Evolutionary conservation across 2,797 vertebrate genomes (phyloP).

Genomic region (Anolis apletophallus): DNA sequence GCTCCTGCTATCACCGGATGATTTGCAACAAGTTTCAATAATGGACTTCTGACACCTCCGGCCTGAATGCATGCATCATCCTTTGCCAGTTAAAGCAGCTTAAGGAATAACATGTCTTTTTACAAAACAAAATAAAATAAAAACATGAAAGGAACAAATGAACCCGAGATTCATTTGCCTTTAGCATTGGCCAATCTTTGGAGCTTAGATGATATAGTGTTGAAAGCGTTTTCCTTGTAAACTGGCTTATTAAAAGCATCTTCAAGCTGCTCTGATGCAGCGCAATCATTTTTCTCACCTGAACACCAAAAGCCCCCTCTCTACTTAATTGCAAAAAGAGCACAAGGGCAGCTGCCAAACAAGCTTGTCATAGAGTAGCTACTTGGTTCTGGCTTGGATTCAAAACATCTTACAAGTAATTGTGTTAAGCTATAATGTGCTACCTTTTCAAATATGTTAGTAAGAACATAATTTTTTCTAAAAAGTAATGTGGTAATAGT

Average conservation of each 20-base stretch:
- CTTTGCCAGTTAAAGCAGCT: background rate
- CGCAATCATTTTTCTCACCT: background rate
- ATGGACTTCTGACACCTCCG: conserved; percentile 63
- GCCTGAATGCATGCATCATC: background rate
- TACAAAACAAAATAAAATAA: background rate
- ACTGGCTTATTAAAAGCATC: background rate
- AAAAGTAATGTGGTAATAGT: too few relatives aligned
- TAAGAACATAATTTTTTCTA: too few relatives aligned
- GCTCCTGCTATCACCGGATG: conserved; percentile 71
- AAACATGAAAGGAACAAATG: background rate
- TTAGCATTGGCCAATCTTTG: background rate
- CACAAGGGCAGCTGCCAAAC: background rate
- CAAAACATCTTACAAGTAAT: too few relatives aligned
- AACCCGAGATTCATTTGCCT: background rate
- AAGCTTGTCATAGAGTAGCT: background rate
- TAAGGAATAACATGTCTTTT: background rate
- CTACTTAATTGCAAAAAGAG: background rate
- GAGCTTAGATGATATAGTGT: background rate
- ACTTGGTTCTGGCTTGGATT: background rate
- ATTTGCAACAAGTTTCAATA: conserved; percentile 73
- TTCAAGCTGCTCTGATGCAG: background rate
- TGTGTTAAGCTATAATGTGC: too few relatives aligned
- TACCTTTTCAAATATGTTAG: too few relatives aligned
- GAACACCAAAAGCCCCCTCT: background rate
- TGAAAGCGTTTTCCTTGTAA: background rate